Evolutionary conservation across 1,140 invertebrate species (phyloP).

Genomic region (Halesus radiatus): DNA sequence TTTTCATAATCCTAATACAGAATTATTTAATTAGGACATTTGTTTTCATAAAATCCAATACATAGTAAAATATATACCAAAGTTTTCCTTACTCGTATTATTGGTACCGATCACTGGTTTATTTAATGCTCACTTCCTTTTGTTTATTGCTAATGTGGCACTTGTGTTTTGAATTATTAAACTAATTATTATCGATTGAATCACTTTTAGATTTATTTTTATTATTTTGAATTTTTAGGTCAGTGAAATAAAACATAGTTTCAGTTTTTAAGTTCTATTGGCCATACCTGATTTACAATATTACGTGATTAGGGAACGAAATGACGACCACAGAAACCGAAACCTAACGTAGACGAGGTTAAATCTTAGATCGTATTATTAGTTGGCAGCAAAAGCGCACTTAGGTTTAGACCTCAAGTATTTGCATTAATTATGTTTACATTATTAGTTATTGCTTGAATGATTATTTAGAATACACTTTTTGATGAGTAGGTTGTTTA

Average conservation of each 20-base stretch:
- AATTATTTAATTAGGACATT: no score
- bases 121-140: neutral
- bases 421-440: no score
- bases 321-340: neutral
- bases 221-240: neutral
- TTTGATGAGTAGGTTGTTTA: no score
- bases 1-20: no score
- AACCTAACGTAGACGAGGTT: neutral
- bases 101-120: neutral
- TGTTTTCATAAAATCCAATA: neutral
- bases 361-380: neutral
- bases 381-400: no score
- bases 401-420: no score
- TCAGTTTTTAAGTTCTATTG: neutral
- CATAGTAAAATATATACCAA: neutral
- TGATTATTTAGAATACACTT: no score
- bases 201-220: neutral
- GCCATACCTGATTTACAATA: neutral
- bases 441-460: no score
- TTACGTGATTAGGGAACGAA: neutral
- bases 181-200: constrained; percentile 7
- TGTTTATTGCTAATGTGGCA: constrained; percentile 18
- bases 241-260: neutral
- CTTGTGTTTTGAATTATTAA: neutral
- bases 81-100: no score